A percentile compares a stretch with the other conserved stretches of the same genome.
Evolutionary conservation across 1,140 invertebrate species (phyloP).

Genomic region (Anastrepha ludens): DNA sequence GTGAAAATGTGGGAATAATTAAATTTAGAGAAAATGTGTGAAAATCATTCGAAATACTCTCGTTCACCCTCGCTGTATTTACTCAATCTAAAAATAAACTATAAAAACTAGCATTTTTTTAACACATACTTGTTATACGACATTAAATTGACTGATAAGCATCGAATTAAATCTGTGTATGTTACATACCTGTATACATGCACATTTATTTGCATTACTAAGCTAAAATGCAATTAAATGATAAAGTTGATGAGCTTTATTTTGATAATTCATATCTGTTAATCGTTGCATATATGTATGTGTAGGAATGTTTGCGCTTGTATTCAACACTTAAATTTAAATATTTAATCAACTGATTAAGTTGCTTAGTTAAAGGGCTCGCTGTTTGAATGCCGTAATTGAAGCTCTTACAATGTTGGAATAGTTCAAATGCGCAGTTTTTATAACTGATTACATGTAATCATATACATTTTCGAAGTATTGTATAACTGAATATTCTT

Average conservation of each 20-base stretch:
- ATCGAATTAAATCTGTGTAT: neutral
- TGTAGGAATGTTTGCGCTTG: neutral
- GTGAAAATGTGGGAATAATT: too few relatives aligned
- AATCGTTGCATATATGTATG: slow-evolving; percentile 16
- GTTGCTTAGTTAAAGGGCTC: neutral
- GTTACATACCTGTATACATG: neutral
- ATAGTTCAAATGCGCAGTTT: neutral
- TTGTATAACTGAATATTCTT: too few relatives aligned
- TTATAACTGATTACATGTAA: too few relatives aligned
- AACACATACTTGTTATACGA: neutral
- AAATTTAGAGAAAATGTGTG: neutral
- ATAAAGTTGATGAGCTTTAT: slow-evolving; percentile 13
- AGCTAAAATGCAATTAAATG: slow-evolving; percentile 11
- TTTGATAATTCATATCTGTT: slow-evolving; percentile 32
- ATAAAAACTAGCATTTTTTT: neutral
- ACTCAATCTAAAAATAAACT: neutral
- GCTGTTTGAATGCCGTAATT: neutral
- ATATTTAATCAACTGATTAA: slow-evolving; percentile 27
- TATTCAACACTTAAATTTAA: neutral
- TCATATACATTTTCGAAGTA: too few relatives aligned
- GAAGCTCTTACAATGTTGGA: neutral
- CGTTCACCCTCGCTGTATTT: neutral
- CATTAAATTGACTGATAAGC: neutral
- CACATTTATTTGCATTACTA: neutral
- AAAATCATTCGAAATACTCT: neutral